These are phyloP conservation scores for Sapayoa aenigma DNA, from an alignment of 2,113 vertebrate genomes.

Conservation along the genomic window DNA sequence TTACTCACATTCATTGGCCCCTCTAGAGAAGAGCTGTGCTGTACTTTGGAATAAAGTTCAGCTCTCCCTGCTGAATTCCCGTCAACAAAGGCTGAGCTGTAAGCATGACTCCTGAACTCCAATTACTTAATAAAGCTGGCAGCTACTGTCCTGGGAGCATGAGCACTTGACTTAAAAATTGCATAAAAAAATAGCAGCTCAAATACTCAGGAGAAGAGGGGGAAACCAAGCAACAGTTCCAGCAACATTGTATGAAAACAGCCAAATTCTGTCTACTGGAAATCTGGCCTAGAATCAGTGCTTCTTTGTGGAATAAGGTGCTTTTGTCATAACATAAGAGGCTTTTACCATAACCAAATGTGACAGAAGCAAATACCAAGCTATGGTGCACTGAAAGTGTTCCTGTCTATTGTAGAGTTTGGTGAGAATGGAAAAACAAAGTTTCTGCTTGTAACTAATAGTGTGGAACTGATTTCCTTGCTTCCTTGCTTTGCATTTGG, in stretches of 20 bases:
- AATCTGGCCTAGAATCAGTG: neutral
- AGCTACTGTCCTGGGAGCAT: neutral
- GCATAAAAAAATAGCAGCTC: neutral
- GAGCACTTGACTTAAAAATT: conserved; percentile 13
- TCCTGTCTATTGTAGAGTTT: neutral
- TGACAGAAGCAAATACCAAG: neutral
- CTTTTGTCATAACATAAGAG: neutral
- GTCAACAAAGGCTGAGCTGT: neutral
- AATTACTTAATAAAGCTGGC: conserved; percentile 25
- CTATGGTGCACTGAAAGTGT: neutral
- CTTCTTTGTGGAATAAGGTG: neutral
- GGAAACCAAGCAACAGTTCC: accelerated
- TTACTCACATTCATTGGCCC: neutral
- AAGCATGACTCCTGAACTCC: neutral
- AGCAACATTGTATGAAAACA: accelerated
- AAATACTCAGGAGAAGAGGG: neutral
- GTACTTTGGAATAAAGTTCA: neutral
- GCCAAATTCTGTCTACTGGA: neutral
- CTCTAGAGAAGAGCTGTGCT: neutral
- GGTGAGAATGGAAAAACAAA: conserved; percentile 28
- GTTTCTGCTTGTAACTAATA: neutral
- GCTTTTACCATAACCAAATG: neutral
- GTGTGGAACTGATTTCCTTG: conserved; percentile 4
- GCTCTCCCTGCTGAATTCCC: neutral
- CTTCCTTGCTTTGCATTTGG: conserved; percentile 33